Conservation (phyloP, 1,140 invertebrate species). For the Stenopsyche tienmushanensis region DNA sequence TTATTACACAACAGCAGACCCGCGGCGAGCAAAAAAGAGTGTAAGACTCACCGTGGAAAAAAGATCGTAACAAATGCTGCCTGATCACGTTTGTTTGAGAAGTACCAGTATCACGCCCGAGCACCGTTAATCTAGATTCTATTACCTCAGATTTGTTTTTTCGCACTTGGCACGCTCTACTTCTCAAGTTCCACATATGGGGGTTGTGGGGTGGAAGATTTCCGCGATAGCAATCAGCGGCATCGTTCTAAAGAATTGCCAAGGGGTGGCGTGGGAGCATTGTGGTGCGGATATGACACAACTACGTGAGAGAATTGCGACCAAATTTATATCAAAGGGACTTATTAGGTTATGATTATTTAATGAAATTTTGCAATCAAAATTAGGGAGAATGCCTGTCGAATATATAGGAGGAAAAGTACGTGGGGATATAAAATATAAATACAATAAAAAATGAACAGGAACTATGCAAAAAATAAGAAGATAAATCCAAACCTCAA, state of each 20-base stretch:
- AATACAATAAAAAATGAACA: no score
- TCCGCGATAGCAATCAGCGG: neutral
- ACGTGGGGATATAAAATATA: no score
- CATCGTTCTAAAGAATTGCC: neutral
- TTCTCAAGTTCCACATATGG: neutral
- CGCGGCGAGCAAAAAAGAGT: neutral
- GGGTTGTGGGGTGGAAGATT: neutral
- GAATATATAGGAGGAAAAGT: no score
- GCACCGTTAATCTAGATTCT: constrained; percentile 31
- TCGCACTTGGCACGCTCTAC: constrained; percentile 5
- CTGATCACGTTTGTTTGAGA: constrained; percentile 14
- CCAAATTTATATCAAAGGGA: no score
- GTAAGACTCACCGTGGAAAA: neutral
- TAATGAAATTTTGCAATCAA: no score
- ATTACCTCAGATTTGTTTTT: constrained; percentile 31
- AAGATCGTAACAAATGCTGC: neutral
- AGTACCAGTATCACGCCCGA: constrained; percentile 2
- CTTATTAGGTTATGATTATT: no score
- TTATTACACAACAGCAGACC: neutral
- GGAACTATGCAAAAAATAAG: no score
- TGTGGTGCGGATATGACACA: neutral
- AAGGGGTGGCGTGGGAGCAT: neutral
- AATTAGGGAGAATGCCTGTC: no score
- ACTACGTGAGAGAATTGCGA: no score
- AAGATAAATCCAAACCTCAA: no score